Percentiles rank a stretch among this genome's conserved stretches.
Conservation (phyloP, 2,888 invertebrate species). For the Gasteruption jaculator region DNA sequence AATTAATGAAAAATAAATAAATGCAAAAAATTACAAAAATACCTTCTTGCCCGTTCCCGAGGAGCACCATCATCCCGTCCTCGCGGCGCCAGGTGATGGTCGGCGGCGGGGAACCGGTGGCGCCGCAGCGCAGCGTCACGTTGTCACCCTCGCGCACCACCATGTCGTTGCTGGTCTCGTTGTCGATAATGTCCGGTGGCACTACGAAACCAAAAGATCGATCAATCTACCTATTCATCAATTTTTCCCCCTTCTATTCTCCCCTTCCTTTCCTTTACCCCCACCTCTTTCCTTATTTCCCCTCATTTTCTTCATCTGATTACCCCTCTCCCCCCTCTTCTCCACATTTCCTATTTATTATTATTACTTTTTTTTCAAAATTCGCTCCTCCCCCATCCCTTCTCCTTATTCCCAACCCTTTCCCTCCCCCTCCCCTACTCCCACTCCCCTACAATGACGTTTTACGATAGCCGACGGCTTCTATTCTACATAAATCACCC, state of each 20-base stretch:
- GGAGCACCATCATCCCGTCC: conserved; percentile 69
- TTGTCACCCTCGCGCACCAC: conserved; percentile 82
- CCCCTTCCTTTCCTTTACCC: background rate
- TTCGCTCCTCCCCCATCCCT: background rate
- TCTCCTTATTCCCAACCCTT: conserved; percentile 2
- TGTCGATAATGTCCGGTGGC: conserved; percentile 81
- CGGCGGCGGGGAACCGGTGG: conserved; percentile 73
- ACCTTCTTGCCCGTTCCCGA: conserved; percentile 69
- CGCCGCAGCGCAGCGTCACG: conserved; percentile 80
- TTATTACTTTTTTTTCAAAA: too few relatives aligned
- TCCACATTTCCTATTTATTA: conserved; percentile 4
- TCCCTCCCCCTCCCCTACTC: background rate
- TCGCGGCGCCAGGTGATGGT: conserved; percentile 85
- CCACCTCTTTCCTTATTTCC: conserved; percentile 6
- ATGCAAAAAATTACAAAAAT: too few relatives aligned
- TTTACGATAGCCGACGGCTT: conserved; percentile 1
- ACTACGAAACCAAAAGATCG: conserved; percentile 53
- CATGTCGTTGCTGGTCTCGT: conserved; percentile 80
- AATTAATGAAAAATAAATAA: too few relatives aligned
- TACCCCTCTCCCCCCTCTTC: background rate
- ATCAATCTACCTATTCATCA: background rate
- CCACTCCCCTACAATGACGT: too few relatives aligned
- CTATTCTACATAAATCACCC: background rate
- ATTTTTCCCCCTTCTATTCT: too few relatives aligned
- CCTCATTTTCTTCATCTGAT: background rate